Conservation (phyloP, 2,888 invertebrate genomes). For the Acanthosepion esculentum region DNA sequence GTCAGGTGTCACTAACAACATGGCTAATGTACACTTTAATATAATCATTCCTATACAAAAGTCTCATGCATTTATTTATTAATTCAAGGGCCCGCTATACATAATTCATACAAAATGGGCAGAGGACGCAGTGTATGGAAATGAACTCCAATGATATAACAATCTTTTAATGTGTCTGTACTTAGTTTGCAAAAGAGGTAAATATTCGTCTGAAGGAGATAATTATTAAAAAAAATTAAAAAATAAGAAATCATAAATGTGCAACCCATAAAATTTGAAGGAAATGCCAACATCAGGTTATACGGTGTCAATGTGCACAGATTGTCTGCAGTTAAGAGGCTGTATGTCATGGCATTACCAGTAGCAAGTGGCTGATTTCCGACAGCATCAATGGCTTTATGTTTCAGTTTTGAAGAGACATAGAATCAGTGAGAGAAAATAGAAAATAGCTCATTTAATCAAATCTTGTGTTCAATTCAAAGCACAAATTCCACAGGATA, state of each 20-base stretch:
- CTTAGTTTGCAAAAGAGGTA: neutral
- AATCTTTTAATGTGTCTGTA: conserved; percentile 33
- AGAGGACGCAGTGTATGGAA: neutral
- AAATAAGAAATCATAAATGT: neutral
- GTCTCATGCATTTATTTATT: conserved; percentile 33
- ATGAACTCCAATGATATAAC: neutral
- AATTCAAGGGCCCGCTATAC: neutral
- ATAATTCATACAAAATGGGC: neutral
- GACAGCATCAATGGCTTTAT: neutral
- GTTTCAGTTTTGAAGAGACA: neutral
- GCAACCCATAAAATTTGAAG: conserved; percentile 17
- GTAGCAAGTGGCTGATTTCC: neutral
- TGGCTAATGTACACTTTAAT: neutral
- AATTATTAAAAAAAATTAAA: neutral
- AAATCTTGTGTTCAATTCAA: neutral
- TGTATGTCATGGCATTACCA: neutral
- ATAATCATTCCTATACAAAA: conserved; percentile 21
- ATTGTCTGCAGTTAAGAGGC: neutral
- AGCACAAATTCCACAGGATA: neutral
- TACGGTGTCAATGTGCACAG: neutral
- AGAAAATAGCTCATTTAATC: neutral
- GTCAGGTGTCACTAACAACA: conserved; percentile 33
- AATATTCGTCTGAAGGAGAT: conserved; percentile 33
- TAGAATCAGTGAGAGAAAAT: neutral
- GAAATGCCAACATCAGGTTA: neutral